Evolutionary conservation across 1,140 invertebrate genomes (phyloP), one percentile per base, ranked within the genome.

Genomic region (Globodera ellingtonae): DNA sequence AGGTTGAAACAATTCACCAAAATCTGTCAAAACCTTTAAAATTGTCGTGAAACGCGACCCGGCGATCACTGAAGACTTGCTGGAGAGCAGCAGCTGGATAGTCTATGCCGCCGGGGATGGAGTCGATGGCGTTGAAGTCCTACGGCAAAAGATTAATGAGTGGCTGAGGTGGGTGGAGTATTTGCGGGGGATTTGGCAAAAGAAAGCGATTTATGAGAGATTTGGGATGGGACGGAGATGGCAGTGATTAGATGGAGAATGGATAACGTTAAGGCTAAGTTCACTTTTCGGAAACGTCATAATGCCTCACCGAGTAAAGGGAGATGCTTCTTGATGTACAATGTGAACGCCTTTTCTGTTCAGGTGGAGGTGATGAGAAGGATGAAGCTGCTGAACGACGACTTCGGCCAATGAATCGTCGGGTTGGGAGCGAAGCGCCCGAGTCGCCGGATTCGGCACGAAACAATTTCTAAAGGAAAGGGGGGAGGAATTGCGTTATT

Each of bases 11-110:
- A 67, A 67, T 67, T 67, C 8, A 18, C 4, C 66, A 67, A 44
- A 9, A 44, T 67, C 18, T 67, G 7, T 67, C 66, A 21, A 47
- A 18, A 77, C 75, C 72, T 46, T 77, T 77, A 7, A 47, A 21
- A n/a, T 70, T 59, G 13, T 67, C 72, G 62, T 77, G 50, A n/a
- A 77, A 77, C 13, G 35, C 75, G 24, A 79, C 78, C 47, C 70
- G 52, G 3, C 78, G 78, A 35, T 70, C 67, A 47, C 35, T 70
- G 10, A 18, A 13, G 24, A 62, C 6, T 62, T 62, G 56, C 10
- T 70, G 67, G 35, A 18, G 6, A 10, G 6, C 67, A 21, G 13
- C 67, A 15, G 56, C 10, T 6, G 56, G 15, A 62, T 10, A n/a
- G 10, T 62, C 18, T 15, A 15, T 62, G 67, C 67, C 67, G 9